Base-by-base conservation (phyloP, 2,113 vertebrate species). In the Trematocara marginatum region DNA sequence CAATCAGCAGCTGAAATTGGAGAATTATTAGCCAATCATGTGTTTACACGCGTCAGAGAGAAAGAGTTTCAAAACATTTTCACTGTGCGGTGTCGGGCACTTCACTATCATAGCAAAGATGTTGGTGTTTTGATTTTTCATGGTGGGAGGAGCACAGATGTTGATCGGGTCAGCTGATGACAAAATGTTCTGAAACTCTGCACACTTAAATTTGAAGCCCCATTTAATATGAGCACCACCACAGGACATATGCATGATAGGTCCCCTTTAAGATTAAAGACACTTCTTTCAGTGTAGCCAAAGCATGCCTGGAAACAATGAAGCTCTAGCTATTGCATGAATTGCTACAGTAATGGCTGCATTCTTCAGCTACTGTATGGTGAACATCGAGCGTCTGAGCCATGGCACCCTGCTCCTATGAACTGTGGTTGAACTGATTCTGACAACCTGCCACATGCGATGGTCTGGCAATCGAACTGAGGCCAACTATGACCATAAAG, bases 311-410 rank as follows among this genome's bases (percentile, higher is more conserved):
- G 52, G 13, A 38, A 79, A 79, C 52, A 54, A 34, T 26, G 78
- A 40, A 10, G 56, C 57, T 47, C 31, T 47, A 4, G 80, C 52
- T 69, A 78, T 78, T 83, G 26, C 79, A 13, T 34, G 82, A 35
- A 85, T 23, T 91, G 94, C 94, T 95, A 94, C 92, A 84, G 80
- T 80, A 61, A 84, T 59, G 69, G 49, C 92, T 93, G 87, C 87
- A 15, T 89, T 51, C 29, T 69, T 85, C 64, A 89, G 90, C 90
- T 90, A 90, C 89, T 51, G 80, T 57, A 53, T 31, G 18, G 35
- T 40, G 23, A 85, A 86, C n/a, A 49, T 10, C 15, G 79, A 49
- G 5, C 34, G 34, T 56, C 26, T 34, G 51, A 59, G 35, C 42
- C 34, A 8, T 6, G 42, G 69, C 42, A 29, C 42, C 69, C 66